Evolutionary conservation across 2,888 invertebrate genomes (phyloP).

Genomic region (Schrankia costaestrigalis): DNA sequence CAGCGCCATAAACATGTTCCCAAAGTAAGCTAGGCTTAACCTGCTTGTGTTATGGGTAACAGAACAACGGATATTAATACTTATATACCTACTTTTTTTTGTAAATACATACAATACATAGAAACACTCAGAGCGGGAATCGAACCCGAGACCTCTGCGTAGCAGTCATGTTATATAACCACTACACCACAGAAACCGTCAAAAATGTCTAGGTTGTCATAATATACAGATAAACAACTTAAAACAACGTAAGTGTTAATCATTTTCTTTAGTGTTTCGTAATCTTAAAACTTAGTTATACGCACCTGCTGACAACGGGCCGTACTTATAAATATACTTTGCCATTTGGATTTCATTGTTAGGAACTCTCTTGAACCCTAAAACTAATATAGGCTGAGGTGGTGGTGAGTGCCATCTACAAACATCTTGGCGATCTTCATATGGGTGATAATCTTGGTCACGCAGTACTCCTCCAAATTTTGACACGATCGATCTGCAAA

Average conservation of each 20-base stretch:
- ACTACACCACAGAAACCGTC: not conserved
- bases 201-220: too few relatives aligned
- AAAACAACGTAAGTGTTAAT: too few relatives aligned
- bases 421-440: not conserved
- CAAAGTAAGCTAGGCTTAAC: too few relatives aligned
- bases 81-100: too few relatives aligned
- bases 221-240: too few relatives aligned
- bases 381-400: conserved; percentile 11
- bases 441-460: conserved; percentile 25
- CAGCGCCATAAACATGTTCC: too few relatives aligned
- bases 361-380: conserved; percentile 10
- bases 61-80: too few relatives aligned
- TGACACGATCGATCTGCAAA: conserved; percentile 20
- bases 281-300: not conserved
- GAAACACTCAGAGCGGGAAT: too few relatives aligned
- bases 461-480: conserved; percentile 40
- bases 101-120: too few relatives aligned
- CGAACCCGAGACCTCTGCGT: too few relatives aligned
- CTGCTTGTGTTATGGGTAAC: too few relatives aligned
- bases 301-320: conserved; percentile 18
- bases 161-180: not conserved
- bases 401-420: not conserved
- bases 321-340: conserved; percentile 4
- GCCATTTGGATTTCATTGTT: conserved; percentile 16
- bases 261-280: too few relatives aligned